phyloP scores from a whole-genome alignment of 2,113 vertebrate genomes.

The Rhizomys pruinosus region DNA sequence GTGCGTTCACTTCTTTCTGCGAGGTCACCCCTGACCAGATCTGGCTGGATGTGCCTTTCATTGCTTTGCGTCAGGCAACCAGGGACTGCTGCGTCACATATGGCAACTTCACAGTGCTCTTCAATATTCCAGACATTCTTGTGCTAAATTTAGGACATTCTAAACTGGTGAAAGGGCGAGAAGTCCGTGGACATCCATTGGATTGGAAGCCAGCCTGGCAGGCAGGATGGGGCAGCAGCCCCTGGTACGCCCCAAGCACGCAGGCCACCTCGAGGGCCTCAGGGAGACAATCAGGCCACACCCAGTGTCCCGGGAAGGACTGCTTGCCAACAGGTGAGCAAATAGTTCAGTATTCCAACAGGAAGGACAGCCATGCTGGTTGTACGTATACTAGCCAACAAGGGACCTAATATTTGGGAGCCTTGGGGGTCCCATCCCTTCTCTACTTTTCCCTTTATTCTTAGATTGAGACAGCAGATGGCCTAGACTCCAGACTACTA shows the following conservation, averaged over 20 bases:
- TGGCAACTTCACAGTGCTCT: not conserved
- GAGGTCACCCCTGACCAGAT: not conserved
- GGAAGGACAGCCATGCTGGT: not conserved
- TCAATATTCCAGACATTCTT: not conserved
- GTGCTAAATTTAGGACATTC: slow-evolving; percentile 4
- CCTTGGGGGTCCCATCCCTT: not conserved
- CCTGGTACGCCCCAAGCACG: not conserved
- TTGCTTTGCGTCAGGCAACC: not conserved
- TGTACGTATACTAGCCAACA: not conserved
- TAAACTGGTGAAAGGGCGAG: not conserved
- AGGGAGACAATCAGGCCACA: not conserved
- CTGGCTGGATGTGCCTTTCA: not conserved
- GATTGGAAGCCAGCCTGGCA: not conserved
- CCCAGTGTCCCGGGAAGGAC: not conserved
- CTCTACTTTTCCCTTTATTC: not conserved
- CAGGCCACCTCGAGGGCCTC: not conserved
- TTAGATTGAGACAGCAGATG: not conserved
- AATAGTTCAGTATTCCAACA: not conserved
- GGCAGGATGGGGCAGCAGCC: not conserved
- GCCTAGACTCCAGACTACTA: not conserved
- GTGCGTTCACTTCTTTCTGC: not conserved
- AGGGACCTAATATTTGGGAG: not conserved
- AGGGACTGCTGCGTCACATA: not conserved
- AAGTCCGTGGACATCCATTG: not conserved
- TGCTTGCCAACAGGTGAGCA: not conserved